Evolutionary conservation across 2,113 vertebrate genomes (phyloP).

Genomic region (Heliornis fulica): DNA sequence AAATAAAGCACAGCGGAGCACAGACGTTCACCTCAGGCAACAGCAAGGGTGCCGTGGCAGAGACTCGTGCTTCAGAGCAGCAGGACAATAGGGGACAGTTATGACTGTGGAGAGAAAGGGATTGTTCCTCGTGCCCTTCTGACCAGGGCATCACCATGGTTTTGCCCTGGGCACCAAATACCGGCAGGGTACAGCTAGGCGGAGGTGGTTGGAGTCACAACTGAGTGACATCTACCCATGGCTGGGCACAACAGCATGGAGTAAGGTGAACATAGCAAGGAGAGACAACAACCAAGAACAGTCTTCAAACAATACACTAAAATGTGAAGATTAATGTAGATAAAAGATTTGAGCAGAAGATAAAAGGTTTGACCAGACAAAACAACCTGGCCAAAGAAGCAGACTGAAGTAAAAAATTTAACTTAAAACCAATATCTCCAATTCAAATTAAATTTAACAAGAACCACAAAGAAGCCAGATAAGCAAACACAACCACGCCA

Average conservation of each 20-base stretch:
- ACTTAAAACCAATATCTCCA: neutral
- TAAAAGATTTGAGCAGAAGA: neutral
- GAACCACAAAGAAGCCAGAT: neutral
- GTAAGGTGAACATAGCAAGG: neutral
- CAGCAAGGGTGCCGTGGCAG: neutral
- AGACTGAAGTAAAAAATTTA: neutral
- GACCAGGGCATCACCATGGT: neutral
- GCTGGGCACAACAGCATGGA: neutral
- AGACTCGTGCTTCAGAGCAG: fast-evolving
- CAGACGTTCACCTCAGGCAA: neutral
- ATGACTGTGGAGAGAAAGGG: neutral
- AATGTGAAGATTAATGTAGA: neutral
- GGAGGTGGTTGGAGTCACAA: neutral
- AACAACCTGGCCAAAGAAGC: neutral
- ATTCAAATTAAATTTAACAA: neutral
- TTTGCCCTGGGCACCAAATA: neutral
- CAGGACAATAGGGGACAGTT: neutral
- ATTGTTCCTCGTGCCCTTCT: fast-evolving
- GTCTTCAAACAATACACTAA: neutral
- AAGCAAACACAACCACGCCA: neutral
- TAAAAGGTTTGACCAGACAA: neutral
- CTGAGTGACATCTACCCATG: neutral
- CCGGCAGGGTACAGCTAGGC: neutral
- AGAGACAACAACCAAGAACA: neutral
- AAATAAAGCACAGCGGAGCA: neutral